Evolutionary conservation across 2,113 vertebrate species (phyloP).

Genomic region (Clupea harengus): DNA sequence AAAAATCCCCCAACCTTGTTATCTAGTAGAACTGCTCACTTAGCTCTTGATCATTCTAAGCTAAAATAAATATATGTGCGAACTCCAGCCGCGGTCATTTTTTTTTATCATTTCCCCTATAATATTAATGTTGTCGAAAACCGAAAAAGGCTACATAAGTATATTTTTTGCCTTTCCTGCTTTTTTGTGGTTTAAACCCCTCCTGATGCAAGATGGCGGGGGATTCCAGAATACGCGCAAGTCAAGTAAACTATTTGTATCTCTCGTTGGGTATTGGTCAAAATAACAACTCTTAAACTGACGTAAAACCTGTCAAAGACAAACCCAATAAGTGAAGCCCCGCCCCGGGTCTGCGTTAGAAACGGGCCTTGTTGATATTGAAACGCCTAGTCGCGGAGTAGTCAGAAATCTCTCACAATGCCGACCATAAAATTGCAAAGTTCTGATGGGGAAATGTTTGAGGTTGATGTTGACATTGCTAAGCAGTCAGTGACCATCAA

Average conservation of each 20-base stretch:
- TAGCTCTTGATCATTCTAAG: background rate
- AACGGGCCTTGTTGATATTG: slow-evolving; percentile 12
- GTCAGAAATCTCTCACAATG: slow-evolving; percentile 66
- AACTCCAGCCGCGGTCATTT: background rate
- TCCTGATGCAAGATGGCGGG: slow-evolving; percentile 70
- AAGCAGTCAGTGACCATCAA: slow-evolving; percentile 99
- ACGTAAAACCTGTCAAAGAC: slow-evolving; percentile 11
- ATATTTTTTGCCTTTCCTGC: slow-evolving; percentile 25
- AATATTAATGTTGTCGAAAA: background rate
- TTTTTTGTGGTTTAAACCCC: slow-evolving; percentile 61
- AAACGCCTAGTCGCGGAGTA: background rate
- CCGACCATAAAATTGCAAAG: slow-evolving; percentile 98
- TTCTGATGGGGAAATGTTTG: slow-evolving; percentile 98
- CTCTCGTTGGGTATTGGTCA: background rate
- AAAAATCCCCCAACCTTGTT: slow-evolving; percentile 45
- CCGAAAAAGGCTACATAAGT: background rate
- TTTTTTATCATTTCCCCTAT: background rate
- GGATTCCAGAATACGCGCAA: slow-evolving; percentile 35
- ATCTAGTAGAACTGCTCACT: background rate
- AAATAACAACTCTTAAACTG: background rate
- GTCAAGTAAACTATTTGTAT: slow-evolving; percentile 19
- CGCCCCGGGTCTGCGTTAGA: background rate
- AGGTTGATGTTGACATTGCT: slow-evolving; percentile 98
- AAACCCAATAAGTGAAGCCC: background rate
- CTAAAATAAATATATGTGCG: background rate